Conservation (phyloP, 2,888 invertebrate species). For the Panzeria rudis region DNA sequence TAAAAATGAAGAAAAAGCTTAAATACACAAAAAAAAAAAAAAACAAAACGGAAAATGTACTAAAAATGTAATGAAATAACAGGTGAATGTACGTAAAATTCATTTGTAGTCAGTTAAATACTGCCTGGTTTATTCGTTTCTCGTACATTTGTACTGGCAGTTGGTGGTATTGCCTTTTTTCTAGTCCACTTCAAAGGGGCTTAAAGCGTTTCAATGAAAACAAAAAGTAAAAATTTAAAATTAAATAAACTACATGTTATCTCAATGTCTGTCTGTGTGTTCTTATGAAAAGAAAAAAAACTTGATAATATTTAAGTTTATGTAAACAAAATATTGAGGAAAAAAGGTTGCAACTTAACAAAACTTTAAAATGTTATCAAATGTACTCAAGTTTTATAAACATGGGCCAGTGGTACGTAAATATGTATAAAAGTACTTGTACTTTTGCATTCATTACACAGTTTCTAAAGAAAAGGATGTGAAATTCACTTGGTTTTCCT, state of each 20-base stretch:
- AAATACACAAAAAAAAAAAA: not conserved
- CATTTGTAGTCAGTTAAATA: not conserved
- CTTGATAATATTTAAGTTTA: conserved; percentile 56
- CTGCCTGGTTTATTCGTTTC: not conserved
- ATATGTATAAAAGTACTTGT: not conserved
- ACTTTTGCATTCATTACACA: not conserved
- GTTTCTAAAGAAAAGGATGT: not conserved
- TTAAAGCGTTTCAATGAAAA: conserved; percentile 50
- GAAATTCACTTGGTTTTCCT: too few species aligned
- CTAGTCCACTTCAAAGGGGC: conserved; percentile 5
- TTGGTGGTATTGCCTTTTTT: conserved; percentile 8
- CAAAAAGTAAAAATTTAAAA: conserved; percentile 8
- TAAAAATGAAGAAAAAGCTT: conserved; percentile 28
- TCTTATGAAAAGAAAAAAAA: not conserved
- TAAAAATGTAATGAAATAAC: conserved; percentile 29
- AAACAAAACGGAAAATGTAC: conserved; percentile 22
- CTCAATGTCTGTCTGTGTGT: not conserved
- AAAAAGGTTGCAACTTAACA: conserved; percentile 50
- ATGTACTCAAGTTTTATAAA: not conserved
- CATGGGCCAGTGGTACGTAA: not conserved
- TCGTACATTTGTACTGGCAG: conserved; percentile 8
- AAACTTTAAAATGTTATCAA: conserved; percentile 35
- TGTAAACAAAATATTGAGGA: conserved; percentile 60
- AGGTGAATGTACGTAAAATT: conserved; percentile 57
- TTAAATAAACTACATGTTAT: conserved; percentile 38